Evolutionary conservation across 2,113 vertebrate genomes (phyloP).

Genomic region (Crotalus helleri): DNA sequence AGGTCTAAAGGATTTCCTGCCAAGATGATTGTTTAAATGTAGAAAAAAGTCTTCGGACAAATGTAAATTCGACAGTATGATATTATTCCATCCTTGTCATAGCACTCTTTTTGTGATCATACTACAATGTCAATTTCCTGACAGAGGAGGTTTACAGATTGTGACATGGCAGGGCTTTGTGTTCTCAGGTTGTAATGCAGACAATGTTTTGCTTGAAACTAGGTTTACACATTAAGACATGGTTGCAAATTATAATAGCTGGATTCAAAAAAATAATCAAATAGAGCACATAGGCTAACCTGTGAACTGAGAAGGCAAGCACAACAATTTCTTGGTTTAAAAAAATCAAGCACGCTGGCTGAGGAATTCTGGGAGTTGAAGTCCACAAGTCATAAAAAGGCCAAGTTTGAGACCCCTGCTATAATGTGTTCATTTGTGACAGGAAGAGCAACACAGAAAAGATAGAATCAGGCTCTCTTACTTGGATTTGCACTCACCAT

Average conservation of each 20-base stretch:
- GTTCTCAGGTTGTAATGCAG: neutral
- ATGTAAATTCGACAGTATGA: neutral
- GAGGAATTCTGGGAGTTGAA: no score
- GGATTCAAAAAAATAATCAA: neutral
- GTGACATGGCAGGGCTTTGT: neutral
- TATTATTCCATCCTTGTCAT: neutral
- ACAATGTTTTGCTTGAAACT: neutral
- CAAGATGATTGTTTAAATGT: neutral
- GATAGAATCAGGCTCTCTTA: neutral
- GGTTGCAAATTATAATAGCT: neutral
- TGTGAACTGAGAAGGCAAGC: neutral
- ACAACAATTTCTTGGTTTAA: neutral
- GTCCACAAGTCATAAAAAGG: no score
- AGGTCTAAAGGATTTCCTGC: neutral
- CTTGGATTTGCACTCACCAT: neutral
- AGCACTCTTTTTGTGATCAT: neutral
- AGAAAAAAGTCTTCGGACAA: neutral
- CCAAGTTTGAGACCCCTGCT: no score
- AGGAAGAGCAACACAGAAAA: neutral
- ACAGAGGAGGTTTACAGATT: neutral
- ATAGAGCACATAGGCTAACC: neutral
- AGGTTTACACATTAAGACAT: neutral
- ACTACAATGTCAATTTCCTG: neutral
- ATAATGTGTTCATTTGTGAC: neutral
- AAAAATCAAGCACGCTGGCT: neutral